Conservation (phyloP, 2,888 invertebrate species). For the Apoda limacodes region DNA sequence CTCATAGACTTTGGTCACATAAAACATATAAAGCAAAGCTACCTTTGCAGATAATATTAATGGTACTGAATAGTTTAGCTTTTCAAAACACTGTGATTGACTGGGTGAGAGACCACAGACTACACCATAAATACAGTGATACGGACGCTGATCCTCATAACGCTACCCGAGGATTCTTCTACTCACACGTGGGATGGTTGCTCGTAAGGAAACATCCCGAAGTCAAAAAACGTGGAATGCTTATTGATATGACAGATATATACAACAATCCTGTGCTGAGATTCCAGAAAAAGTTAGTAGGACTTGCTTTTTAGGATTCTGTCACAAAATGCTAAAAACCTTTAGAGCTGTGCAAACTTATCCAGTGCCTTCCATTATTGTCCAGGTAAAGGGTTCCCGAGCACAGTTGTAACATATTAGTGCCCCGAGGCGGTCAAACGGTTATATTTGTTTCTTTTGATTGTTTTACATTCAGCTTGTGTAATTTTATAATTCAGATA, state of each 20-base stretch:
- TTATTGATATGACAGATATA: conserved; percentile 78
- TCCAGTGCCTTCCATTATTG: no score
- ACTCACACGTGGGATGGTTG: conserved; percentile 88
- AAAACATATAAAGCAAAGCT: conserved; percentile 32
- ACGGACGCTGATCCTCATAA: conserved; percentile 73
- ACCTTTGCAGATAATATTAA: conserved; percentile 31
- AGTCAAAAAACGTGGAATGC: conserved; percentile 75
- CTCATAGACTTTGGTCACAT: conserved; percentile 34
- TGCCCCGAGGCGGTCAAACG: no score
- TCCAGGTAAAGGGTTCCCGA: no score
- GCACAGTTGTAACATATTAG: no score
- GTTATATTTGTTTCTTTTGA: no score
- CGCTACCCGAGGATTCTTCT: conserved; percentile 83
- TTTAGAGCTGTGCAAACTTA: no score
- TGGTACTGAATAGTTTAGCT: conserved; percentile 31
- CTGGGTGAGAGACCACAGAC: conserved; percentile 73
- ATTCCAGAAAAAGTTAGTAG: conserved; percentile 77
- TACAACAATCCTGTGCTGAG: conserved; percentile 74
- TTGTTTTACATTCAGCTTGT: no score
- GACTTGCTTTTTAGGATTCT: no score
- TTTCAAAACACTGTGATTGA: conserved; percentile 64
- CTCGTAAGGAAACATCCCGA: conserved; percentile 80
- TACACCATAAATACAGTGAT: conserved; percentile 77
- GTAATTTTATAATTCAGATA: no score
- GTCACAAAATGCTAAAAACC: no score